phyloP scores from a whole-genome alignment of 2,888 invertebrate species.

The Drosophila monieri region DNA sequence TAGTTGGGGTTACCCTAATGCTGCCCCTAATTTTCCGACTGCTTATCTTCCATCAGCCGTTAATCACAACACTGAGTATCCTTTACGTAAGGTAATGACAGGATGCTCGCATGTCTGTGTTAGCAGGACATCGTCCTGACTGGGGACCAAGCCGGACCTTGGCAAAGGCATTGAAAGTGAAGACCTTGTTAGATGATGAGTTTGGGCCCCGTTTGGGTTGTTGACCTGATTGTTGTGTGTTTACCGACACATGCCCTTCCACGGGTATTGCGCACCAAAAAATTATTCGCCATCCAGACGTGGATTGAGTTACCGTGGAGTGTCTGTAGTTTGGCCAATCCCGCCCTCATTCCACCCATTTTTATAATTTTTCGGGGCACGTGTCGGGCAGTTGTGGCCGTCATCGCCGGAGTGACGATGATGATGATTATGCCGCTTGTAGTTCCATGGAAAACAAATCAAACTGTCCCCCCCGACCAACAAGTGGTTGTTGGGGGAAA shows the following conservation, averaged over 20 bases:
- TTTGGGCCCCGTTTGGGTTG: slow-evolving; percentile 43
- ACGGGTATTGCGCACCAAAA: slow-evolving; percentile 38
- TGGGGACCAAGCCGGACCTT: slow-evolving; percentile 46
- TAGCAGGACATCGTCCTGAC: slow-evolving; percentile 31
- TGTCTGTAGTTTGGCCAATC: slow-evolving; percentile 23
- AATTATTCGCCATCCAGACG: slow-evolving; percentile 19
- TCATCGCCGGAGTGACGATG: slow-evolving; percentile 26
- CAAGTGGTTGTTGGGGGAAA: slow-evolving; percentile 44
- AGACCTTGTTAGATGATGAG: slow-evolving; percentile 28
- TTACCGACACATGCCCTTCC: slow-evolving; percentile 47
- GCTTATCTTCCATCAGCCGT: slow-evolving; percentile 24
- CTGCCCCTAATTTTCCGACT: not conserved
- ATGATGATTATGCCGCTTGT: slow-evolving; percentile 54
- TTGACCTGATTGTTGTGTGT: slow-evolving; percentile 66
- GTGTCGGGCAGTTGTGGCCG: slow-evolving; percentile 37
- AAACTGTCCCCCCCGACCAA: slow-evolving; percentile 59
- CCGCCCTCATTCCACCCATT: not conserved
- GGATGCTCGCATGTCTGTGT: slow-evolving; percentile 23
- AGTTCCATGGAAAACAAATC: slow-evolving; percentile 68
- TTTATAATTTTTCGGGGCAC: slow-evolving; percentile 22
- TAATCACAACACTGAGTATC: slow-evolving; percentile 9
- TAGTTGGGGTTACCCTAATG: not conserved
- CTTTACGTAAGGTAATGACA: slow-evolving; percentile 29
- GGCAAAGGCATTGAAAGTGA: slow-evolving; percentile 63
- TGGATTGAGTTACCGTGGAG: slow-evolving; percentile 29